A percentile compares a stretch with the other conserved stretches of the same genome.
These are phyloP conservation scores for Ornithoptera alexandrae DNA, from an alignment of 2,888 invertebrate species.

Conservation along the genomic window DNA sequence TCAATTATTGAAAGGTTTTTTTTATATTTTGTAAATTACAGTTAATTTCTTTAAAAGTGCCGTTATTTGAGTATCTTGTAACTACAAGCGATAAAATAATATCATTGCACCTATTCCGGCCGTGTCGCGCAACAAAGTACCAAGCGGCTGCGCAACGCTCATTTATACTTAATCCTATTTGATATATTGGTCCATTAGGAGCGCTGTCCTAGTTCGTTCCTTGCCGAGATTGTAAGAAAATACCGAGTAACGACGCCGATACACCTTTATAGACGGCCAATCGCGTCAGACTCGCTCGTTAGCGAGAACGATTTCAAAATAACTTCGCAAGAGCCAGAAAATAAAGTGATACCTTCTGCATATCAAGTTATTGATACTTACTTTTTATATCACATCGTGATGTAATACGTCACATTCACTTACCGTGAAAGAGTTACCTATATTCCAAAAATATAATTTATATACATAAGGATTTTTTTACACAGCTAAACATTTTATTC, in stretches of 20 bases:
- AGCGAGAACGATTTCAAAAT: constrained; percentile 32
- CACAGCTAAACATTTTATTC: too few species aligned
- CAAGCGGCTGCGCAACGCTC: constrained; percentile 62
- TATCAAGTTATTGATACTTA: constrained; percentile 1
- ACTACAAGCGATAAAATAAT: constrained; percentile 46
- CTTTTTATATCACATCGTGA: too few species aligned
- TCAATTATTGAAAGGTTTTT: too few species aligned
- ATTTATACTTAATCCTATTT: constrained; percentile 75
- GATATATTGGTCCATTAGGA: constrained; percentile 75
- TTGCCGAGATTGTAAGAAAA: constrained; percentile 68
- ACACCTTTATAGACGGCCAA: constrained; percentile 52
- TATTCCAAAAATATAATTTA: too few species aligned
- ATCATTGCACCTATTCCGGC: constrained; percentile 54
- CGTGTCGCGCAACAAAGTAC: constrained; percentile 65
- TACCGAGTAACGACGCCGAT: constrained; percentile 51
- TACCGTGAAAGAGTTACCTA: too few species aligned
- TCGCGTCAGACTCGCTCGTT: constrained; percentile 37
- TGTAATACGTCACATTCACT: too few species aligned
- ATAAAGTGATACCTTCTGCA: constrained; percentile 37
- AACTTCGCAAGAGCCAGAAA: constrained; percentile 25
- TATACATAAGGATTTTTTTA: too few species aligned
- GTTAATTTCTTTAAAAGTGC: not conserved
- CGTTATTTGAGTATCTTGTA: not conserved
- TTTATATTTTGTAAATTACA: too few species aligned
- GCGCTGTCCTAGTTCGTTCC: constrained; percentile 60